These are phyloP conservation scores for Periophthalmus modestus DNA, from an alignment of 2,113 vertebrate genomes.

Conservation along the genomic window DNA sequence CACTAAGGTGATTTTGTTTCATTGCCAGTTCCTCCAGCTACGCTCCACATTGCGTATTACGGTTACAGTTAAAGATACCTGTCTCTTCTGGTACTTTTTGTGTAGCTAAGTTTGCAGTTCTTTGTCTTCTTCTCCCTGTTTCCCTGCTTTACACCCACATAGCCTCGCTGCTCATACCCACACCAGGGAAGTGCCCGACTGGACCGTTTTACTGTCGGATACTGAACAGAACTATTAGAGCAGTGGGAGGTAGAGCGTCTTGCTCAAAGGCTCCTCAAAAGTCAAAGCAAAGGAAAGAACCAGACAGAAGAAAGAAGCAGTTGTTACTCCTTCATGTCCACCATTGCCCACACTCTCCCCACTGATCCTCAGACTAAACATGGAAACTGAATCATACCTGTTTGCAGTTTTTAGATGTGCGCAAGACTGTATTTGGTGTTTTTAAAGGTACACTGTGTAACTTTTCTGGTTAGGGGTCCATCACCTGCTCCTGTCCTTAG, in stretches of 20 bases:
- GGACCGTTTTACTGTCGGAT: conserved; percentile 30
- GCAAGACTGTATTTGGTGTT: conserved; percentile 3
- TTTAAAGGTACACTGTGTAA: background rate
- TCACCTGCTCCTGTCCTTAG: too few relatives aligned
- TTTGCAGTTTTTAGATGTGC: conserved; percentile 11
- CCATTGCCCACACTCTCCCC: conserved; percentile 53
- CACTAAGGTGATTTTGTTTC: background rate
- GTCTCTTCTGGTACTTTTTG: conserved; percentile 35
- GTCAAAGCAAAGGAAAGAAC: conserved; percentile 40
- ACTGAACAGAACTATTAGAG: conserved; percentile 41
- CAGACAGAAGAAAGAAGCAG: conserved; percentile 24
- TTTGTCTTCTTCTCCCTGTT: conserved; percentile 26
- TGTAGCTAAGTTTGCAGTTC: conserved; percentile 31
- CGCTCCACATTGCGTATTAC: conserved; percentile 8
- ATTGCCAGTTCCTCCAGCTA: background rate
- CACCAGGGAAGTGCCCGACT: conserved; percentile 57
- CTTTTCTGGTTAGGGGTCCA: background rate
- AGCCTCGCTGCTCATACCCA: conserved; percentile 47
- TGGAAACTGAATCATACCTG: conserved; percentile 52
- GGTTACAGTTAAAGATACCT: conserved; percentile 28
- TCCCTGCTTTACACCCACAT: conserved; percentile 61
- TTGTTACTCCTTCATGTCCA: conserved; percentile 56
- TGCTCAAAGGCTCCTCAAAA: conserved; percentile 60
- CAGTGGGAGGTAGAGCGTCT: conserved; percentile 49
- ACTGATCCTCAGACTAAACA: conserved; percentile 61